These are phyloP conservation scores for Agrochola macilenta DNA, from an alignment of 2,888 invertebrate species.

Conservation along the genomic window DNA sequence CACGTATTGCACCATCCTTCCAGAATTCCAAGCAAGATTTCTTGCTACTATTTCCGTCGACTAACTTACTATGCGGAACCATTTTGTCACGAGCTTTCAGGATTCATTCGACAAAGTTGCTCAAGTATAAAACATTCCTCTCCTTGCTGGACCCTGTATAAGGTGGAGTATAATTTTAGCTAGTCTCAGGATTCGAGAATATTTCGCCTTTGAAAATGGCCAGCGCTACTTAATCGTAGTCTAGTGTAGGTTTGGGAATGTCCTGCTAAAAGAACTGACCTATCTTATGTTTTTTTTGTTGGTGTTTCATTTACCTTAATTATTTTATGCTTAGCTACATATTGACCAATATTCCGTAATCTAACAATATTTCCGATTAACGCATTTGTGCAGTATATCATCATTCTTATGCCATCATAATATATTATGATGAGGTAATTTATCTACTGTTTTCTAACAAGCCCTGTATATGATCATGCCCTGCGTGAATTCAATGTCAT, in stretches of 20 bases:
- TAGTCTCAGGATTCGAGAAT: background rate
- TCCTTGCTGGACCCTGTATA: background rate
- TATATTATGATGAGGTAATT: background rate
- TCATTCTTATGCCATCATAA: no score
- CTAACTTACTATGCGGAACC: slow-evolving; percentile 61
- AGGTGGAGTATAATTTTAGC: background rate
- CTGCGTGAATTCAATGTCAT: background rate
- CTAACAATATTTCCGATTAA: background rate
- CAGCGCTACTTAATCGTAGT: background rate
- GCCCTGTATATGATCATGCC: background rate
- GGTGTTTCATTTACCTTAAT: background rate
- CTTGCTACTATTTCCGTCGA: slow-evolving; percentile 61
- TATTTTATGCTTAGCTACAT: background rate
- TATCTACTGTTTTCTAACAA: background rate
- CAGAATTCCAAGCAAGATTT: slow-evolving; percentile 55
- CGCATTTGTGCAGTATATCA: background rate
- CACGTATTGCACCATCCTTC: slow-evolving; percentile 18
- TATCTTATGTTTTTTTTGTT: background rate
- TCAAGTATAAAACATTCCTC: slow-evolving; percentile 32
- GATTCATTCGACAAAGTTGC: slow-evolving; percentile 30
- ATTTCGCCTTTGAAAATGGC: background rate
- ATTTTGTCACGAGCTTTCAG: slow-evolving; percentile 58
- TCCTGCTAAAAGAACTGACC: background rate
- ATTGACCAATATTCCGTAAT: background rate
- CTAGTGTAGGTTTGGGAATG: background rate